A percentile compares a stretch with the other conserved stretches of the same genome.
Evolutionary conservation across 2,797 vertebrate genomes (phyloP).

Genomic region (Triplophysa yarkandensis): DNA sequence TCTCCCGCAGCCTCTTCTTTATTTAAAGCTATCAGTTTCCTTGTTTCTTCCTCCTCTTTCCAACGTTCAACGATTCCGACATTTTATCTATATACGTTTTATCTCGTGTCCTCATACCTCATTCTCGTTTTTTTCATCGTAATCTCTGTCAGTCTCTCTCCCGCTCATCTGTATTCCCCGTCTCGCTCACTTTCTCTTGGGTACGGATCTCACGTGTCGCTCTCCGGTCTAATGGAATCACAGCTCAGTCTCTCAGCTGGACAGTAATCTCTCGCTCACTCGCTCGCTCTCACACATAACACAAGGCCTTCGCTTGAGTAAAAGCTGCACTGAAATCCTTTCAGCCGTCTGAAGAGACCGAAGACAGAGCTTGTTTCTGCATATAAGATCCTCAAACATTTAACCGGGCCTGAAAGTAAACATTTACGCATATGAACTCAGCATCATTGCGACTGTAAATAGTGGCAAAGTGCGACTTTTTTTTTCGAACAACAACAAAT

Average conservation of each 20-base stretch:
- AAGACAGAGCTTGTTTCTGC: constrained; percentile 15
- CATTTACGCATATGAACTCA: neutral
- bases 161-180: constrained; percentile 43
- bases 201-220: constrained; percentile 27
- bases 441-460: neutral
- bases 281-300: constrained; percentile 14
- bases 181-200: constrained; percentile 25
- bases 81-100: constrained; percentile 26
- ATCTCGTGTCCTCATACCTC: constrained; percentile 29
- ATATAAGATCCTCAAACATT: constrained; percentile 9
- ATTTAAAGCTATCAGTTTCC: constrained; percentile 24
- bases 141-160: constrained; percentile 21
- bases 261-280: constrained; percentile 34
- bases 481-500: neutral
- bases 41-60: constrained; percentile 29
- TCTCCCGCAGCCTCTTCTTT: neutral
- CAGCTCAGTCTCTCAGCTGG: constrained; percentile 44
- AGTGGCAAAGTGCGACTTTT: neutral
- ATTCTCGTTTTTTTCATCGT: constrained; percentile 23
- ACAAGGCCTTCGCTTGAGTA: constrained; percentile 36
- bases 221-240: constrained; percentile 48
- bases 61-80: constrained; percentile 9
- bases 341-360: neutral
- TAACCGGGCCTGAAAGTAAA: neutral
- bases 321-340: constrained; percentile 35